A percentile compares a stretch with the other conserved stretches of the same genome.
phyloP scores from a whole-genome alignment of 2,888 invertebrate genomes.

The Phyllotreta striolata region DNA sequence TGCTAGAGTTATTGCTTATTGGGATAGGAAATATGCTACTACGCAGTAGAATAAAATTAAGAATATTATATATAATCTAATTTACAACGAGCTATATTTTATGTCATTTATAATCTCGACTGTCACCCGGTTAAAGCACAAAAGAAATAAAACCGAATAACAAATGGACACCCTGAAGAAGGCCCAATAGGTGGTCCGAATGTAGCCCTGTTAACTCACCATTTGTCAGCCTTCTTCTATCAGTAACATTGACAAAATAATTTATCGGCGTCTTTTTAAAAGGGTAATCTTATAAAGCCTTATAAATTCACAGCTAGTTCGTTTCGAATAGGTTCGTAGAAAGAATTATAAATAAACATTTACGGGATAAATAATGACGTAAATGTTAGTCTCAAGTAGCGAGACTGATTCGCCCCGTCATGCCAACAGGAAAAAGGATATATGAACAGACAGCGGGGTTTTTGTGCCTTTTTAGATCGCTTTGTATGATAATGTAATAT shows the following conservation, averaged over 20 bases:
- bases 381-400: constrained; percentile 1
- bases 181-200: constrained; percentile 5
- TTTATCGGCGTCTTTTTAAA: constrained; percentile 8
- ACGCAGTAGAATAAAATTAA: too few relatives aligned
- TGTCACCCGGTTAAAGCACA: constrained; percentile 2
- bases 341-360: constrained; percentile 7
- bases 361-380: constrained; percentile 15
- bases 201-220: background rate
- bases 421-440: background rate
- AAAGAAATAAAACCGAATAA: constrained; percentile 3
- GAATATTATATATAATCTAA: too few relatives aligned
- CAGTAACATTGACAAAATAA: constrained; percentile 10
- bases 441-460: background rate
- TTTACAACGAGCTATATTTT: background rate
- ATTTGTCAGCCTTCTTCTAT: constrained; percentile 8
- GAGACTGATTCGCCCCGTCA: constrained; percentile 2
- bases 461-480: constrained; percentile 3
- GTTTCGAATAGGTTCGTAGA: constrained; percentile 4
- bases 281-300: background rate
- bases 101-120: background rate
- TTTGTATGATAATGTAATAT: background rate
- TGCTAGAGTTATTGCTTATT: too few relatives aligned
- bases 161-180: constrained; percentile 2
- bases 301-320: constrained; percentile 12
- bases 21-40: too few relatives aligned